phyloP scores from a whole-genome alignment of 2,888 invertebrate genomes.

The Alentia gelatinosa region DNA sequence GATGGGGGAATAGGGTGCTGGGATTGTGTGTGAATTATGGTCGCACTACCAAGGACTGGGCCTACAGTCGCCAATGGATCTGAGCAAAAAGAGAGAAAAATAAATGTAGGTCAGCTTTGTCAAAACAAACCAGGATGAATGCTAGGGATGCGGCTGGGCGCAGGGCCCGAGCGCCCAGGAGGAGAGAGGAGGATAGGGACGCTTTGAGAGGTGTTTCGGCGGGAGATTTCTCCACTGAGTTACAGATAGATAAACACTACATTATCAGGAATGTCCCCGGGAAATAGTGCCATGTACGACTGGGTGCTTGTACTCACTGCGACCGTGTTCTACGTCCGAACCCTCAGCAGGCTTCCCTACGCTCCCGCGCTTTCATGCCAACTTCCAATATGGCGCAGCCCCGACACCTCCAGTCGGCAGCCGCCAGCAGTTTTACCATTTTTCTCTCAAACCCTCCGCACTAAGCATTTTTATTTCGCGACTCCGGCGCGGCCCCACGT shows the following conservation, averaged over 20 bases:
- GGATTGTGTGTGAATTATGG: not conserved
- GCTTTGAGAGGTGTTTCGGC: not conserved
- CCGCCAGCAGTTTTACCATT: not conserved
- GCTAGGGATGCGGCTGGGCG: not conserved
- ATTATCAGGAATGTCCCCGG: not conserved
- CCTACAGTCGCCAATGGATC: not conserved
- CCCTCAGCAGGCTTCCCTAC: not conserved
- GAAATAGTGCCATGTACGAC: not conserved
- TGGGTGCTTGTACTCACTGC: not conserved
- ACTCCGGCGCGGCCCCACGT: not conserved
- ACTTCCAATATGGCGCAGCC: slow-evolving; percentile 33
- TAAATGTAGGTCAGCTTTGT: slow-evolving; percentile 8
- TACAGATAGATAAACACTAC: not conserved
- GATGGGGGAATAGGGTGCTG: not conserved
- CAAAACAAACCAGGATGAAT: slow-evolving; percentile 11
- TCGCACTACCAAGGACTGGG: not conserved
- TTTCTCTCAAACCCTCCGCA: not conserved
- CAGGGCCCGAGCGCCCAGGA: not conserved
- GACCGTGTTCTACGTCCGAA: not conserved
- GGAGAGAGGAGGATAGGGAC: not conserved
- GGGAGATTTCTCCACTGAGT: not conserved
- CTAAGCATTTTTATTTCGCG: not conserved
- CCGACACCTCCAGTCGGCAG: not conserved
- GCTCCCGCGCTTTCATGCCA: slow-evolving; percentile 25
- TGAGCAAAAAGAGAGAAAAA: not conserved